Evolutionary conservation across 2,888 invertebrate genomes (phyloP).

Genomic region (Calliopum simillimum): DNA sequence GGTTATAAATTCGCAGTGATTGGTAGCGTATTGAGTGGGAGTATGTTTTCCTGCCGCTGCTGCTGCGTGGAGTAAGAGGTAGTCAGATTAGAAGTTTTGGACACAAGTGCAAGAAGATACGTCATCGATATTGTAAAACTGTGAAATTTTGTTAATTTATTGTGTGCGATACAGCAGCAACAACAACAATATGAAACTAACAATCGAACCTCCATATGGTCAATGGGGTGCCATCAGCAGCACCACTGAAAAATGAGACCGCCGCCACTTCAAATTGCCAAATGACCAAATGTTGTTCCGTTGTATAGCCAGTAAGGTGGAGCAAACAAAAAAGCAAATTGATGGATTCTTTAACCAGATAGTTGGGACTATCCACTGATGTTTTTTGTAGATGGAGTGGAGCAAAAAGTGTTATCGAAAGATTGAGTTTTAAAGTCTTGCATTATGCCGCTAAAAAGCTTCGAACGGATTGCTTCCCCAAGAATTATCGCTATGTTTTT

Average conservation of each 20-base stretch:
- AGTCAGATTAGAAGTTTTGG: neutral
- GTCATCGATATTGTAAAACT: conserved; percentile 25
- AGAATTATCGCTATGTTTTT: too few species aligned
- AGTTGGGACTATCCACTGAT: too few species aligned
- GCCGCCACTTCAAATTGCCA: neutral
- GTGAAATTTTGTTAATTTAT: conserved; percentile 30
- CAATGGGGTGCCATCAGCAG: neutral
- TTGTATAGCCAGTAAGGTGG: too few species aligned
- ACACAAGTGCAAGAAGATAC: neutral
- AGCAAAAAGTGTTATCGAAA: too few species aligned
- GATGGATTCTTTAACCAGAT: neutral
- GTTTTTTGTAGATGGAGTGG: too few species aligned
- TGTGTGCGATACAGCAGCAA: neutral
- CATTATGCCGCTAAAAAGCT: too few species aligned
- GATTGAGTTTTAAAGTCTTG: too few species aligned
- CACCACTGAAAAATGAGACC: neutral
- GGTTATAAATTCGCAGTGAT: conserved; percentile 24
- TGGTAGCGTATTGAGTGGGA: neutral
- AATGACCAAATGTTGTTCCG: conserved; percentile 7
- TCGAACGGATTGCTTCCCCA: too few species aligned
- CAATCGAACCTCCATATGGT: conserved; percentile 27
- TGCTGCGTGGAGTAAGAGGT: neutral
- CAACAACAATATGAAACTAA: conserved; percentile 8
- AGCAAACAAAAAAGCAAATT: neutral
- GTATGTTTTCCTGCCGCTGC: too few species aligned